These are phyloP conservation scores for Naja naja DNA, from an alignment of 2,113 vertebrate species.

Conservation along the genomic window DNA sequence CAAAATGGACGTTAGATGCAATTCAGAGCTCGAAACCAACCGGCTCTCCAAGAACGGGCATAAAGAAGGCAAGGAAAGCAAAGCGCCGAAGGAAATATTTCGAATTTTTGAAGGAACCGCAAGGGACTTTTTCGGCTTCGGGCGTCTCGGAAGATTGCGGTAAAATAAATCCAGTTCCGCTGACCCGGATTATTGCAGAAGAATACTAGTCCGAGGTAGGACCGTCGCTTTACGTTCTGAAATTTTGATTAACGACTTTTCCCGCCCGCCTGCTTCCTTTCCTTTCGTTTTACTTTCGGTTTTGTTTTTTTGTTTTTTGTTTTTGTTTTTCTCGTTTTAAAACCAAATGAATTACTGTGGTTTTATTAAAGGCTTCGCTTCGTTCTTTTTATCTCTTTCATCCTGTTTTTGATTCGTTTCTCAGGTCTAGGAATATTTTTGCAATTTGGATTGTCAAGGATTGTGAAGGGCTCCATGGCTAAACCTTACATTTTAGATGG, in stretches of 20 bases:
- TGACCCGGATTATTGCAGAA: slow-evolving; percentile 95
- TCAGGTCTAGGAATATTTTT: background rate
- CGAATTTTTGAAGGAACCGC: slow-evolving; percentile 93
- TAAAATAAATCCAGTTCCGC: slow-evolving; percentile 84
- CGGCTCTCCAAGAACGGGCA: slow-evolving; percentile 89
- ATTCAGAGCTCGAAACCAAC: slow-evolving; percentile 85
- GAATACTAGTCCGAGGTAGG: slow-evolving; percentile 97
- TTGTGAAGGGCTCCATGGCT: background rate
- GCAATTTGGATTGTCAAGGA: background rate
- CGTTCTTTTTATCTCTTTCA: background rate
- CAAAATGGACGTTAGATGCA: slow-evolving; percentile 98
- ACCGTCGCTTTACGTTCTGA: slow-evolving; percentile 40
- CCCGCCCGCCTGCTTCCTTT: background rate
- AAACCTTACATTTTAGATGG: background rate
- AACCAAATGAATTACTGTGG: background rate
- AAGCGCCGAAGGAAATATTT: slow-evolving; percentile 86
- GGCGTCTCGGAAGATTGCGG: slow-evolving; percentile 85
- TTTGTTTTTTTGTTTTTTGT: background rate
- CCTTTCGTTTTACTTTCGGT: background rate
- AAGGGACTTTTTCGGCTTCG: slow-evolving; percentile 86
- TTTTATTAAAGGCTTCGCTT: background rate
- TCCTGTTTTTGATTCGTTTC: background rate
- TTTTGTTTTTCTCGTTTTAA: background rate
- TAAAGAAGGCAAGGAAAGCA: slow-evolving; percentile 88
- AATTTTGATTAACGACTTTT: background rate